phyloP scores from a whole-genome alignment of 2,797 vertebrate species.

The Balearica regulorum region DNA sequence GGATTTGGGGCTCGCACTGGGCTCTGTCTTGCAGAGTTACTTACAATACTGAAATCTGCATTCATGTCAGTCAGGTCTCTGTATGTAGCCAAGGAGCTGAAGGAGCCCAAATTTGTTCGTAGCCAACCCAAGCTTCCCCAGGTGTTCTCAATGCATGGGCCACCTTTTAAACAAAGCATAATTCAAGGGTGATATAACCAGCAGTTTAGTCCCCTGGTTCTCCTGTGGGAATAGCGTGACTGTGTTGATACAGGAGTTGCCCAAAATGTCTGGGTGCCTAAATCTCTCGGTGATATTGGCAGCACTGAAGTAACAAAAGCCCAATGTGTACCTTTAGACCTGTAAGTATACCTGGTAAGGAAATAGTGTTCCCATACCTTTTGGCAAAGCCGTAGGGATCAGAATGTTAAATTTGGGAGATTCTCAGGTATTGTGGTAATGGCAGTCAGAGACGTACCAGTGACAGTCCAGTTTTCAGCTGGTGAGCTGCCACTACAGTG shows the following conservation, averaged over 20 bases:
- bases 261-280: not conserved
- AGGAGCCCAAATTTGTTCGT: not conserved
- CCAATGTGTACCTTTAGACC: not conserved
- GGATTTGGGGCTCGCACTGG: not conserved
- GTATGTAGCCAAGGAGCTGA: not conserved
- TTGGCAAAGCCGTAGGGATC: not conserved
- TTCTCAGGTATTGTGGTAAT: not conserved
- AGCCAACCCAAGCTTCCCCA: slow-evolving; percentile 8
- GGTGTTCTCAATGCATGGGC: not conserved
- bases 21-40: not conserved
- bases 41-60: not conserved
- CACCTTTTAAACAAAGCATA: not conserved
- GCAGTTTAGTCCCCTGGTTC: not conserved
- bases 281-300: accelerated
- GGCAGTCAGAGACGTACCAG: not conserved
- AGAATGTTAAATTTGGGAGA: not conserved
- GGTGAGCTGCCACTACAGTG: not conserved
- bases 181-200: not conserved
- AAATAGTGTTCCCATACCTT: not conserved
- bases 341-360: not conserved
- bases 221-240: not conserved
- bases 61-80: not conserved
- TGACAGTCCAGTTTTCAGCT: not conserved
- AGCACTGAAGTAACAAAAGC: not conserved
- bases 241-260: not conserved